Percentiles rank a stretch among this genome's conserved stretches.
Evolutionary conservation across 1,140 invertebrate species (phyloP).

Genomic region (silkworm (Bombyx mori)): ASM3026992v2 NC_085111.1:7284501-7285000

Average conservation of each 20-base stretch:
- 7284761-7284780: constrained; percentile 55
- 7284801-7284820: constrained; percentile 8
- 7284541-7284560: constrained; percentile 46
- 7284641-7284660: constrained; percentile 56
- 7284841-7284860: not conserved
- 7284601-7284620: constrained; percentile 25
- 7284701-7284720: constrained; percentile 44
- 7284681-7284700: constrained; percentile 60
- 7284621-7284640: constrained; percentile 39
- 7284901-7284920: too few species aligned
- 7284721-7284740: constrained; percentile 57
- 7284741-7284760: constrained; percentile 51
- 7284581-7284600: constrained; percentile 20
- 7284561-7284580: constrained; percentile 31
- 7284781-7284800: constrained; percentile 23
- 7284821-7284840: constrained; percentile 8
- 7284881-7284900: not conserved
- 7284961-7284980: too few species aligned
- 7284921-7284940: too few species aligned
- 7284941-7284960: too few species aligned
- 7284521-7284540: constrained; percentile 22
- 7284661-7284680: constrained; percentile 62
- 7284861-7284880: not conserved
- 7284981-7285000: too few species aligned
- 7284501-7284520: not conserved